phyloP scores from a whole-genome alignment of 2,888 invertebrate genomes.

The Cerceris ruficornis region DNA sequence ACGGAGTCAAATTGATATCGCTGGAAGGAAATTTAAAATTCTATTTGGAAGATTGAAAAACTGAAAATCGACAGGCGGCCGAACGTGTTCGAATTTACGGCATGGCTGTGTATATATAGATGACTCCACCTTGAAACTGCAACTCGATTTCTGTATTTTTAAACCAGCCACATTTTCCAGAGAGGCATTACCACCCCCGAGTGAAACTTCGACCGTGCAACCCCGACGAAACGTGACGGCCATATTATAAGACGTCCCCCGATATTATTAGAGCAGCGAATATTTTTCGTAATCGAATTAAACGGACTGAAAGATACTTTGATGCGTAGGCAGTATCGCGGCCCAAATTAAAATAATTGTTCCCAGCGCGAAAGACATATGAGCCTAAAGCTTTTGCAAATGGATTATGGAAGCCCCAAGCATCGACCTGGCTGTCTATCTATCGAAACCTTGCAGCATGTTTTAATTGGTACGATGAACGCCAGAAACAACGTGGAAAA shows the following conservation, averaged over 20 bases:
- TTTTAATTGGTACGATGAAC: slow-evolving; percentile 69
- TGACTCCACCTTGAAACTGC: too few relatives aligned
- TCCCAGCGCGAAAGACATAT: slow-evolving; percentile 55
- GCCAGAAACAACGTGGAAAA: slow-evolving; percentile 27
- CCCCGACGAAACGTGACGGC: too few relatives aligned
- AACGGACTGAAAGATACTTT: too few relatives aligned
- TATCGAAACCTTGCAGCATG: slow-evolving; percentile 73
- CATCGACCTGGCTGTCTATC: slow-evolving; percentile 67
- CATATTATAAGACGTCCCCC: too few relatives aligned
- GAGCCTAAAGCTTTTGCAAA: slow-evolving; percentile 71
- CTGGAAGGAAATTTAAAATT: too few relatives aligned
- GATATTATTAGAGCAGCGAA: too few relatives aligned
- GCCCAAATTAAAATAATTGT: slow-evolving; percentile 58
- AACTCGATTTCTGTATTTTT: slow-evolving; percentile 25
- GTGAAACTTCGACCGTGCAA: too few relatives aligned
- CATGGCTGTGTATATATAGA: neutral
- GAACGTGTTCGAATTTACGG: slow-evolving; percentile 31
- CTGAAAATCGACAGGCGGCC: slow-evolving; percentile 56
- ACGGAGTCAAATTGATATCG: too few relatives aligned
- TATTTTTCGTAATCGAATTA: too few relatives aligned
- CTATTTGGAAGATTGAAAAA: too few relatives aligned
- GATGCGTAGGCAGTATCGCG: slow-evolving; percentile 15
- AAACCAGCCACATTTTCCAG: slow-evolving; percentile 10
- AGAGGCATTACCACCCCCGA: too few relatives aligned
- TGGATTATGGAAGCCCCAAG: slow-evolving; percentile 76